Evolutionary conservation across 2,797 vertebrate genomes (phyloP).

Genomic region (Hozukius guyotensis): DNA sequence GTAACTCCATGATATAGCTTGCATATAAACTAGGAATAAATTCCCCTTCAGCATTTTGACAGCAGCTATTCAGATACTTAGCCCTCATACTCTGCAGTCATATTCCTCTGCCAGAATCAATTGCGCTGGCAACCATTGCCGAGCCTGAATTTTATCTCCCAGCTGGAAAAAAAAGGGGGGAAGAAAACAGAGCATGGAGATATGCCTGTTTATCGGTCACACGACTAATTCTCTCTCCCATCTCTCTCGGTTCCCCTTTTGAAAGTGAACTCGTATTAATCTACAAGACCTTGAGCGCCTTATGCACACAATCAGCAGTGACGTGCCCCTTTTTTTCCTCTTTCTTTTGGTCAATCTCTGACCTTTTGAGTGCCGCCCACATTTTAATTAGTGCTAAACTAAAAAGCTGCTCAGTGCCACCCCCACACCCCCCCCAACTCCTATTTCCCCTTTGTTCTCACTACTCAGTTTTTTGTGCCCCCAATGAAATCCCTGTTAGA

Average conservation of each 20-base stretch:
- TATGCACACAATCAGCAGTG: conserved; percentile 45
- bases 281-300: conserved; percentile 61
- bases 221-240: conserved; percentile 57
- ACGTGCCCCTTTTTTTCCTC: neutral
- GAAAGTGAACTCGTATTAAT: conserved; percentile 68
- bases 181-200: conserved; percentile 38
- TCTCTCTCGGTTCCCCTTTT: conserved; percentile 46
- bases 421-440: neutral
- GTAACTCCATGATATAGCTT: conserved; percentile 61
- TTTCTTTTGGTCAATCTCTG: conserved; percentile 54
- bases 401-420: conserved; percentile 45
- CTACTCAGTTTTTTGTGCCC: conserved; percentile 17
- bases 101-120: conserved; percentile 73
- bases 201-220: conserved; percentile 70
- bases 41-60: conserved; percentile 71
- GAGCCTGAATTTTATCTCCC: conserved; percentile 69
- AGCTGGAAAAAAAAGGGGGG: conserved; percentile 7
- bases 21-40: conserved; percentile 71
- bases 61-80: conserved; percentile 73
- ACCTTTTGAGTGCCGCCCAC: conserved; percentile 67
- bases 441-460: conserved; percentile 53
- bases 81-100: conserved; percentile 58
- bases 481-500: conserved; percentile 57
- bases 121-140: conserved; percentile 62
- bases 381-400: conserved; percentile 70